A percentile compares a stretch with the other conserved stretches of the same genome.
These are phyloP conservation scores for Diceros bicornis DNA, from an alignment of 2,797 vertebrate genomes.

Conservation along the genomic window DNA sequence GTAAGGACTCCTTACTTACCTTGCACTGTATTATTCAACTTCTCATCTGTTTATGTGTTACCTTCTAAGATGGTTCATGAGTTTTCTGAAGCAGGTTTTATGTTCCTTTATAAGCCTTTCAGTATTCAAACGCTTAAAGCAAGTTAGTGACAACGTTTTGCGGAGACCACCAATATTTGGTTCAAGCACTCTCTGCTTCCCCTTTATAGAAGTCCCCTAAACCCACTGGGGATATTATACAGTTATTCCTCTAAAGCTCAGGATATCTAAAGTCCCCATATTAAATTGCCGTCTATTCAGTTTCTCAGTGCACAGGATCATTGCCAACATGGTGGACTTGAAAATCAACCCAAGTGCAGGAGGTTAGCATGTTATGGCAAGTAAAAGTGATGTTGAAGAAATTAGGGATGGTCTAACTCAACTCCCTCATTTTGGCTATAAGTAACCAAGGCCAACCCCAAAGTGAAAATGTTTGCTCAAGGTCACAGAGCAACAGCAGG, in stretches of 20 bases:
- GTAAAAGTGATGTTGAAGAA: neutral
- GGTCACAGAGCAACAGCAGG: neutral
- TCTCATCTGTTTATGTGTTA: conserved; percentile 28
- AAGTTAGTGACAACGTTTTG: conserved; percentile 1
- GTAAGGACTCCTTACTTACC: too few species aligned
- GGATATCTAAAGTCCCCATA: neutral
- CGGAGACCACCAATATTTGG: neutral
- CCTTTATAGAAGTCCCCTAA: neutral
- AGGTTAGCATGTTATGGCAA: neutral
- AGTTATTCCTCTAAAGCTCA: neutral
- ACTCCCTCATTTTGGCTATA: neutral
- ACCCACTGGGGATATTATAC: neutral
- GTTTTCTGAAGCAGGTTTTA: conserved; percentile 5
- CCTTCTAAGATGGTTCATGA: neutral
- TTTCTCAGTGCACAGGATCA: neutral
- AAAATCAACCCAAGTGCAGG: neutral
- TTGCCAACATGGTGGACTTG: neutral
- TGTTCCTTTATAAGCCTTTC: neutral
- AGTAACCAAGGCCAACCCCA: neutral
- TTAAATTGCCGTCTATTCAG: neutral
- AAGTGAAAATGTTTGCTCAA: conserved; percentile 43
- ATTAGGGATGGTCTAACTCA: neutral
- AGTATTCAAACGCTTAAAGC: neutral
- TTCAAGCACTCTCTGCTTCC: neutral
- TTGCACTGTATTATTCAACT: neutral